phyloP scores from a whole-genome alignment of 1,140 invertebrate species.

The Akabosia matsudoensis region DNA sequence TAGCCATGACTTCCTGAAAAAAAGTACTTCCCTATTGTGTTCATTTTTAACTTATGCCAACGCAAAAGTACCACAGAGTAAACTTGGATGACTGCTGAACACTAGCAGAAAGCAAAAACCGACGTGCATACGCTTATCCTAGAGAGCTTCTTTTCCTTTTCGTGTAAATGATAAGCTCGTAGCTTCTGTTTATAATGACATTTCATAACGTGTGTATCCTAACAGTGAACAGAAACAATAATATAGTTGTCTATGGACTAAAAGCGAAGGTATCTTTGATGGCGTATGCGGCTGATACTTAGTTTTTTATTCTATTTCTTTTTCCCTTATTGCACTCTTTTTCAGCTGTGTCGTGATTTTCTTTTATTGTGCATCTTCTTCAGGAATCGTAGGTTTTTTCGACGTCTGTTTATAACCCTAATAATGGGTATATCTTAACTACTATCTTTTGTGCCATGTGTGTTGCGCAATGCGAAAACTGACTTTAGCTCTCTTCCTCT shows the following conservation, averaged over 20 bases:
- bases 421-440: background rate
- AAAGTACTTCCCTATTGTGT: background rate
- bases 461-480: slow-evolving; percentile 22
- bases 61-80: no score
- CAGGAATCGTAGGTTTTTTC: no score
- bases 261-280: background rate
- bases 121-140: background rate
- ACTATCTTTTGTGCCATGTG: background rate
- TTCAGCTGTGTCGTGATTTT: background rate
- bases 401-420: no score
- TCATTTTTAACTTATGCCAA: no score
- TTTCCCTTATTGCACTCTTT: background rate
- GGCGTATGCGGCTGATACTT: background rate
- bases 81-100: background rate
- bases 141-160: no score
- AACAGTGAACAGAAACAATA: background rate
- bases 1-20: background rate
- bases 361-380: background rate
- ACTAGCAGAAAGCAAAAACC: background rate
- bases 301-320: background rate
- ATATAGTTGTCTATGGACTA: background rate
- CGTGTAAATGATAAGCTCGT: background rate
- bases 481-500: background rate
- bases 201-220: background rate
- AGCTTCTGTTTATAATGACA: background rate